A percentile compares a stretch with the other conserved stretches of the same genome.
Evolutionary conservation across 2,888 invertebrate species (phyloP).

Genomic region (Drosophila nr. medialis): DNA sequence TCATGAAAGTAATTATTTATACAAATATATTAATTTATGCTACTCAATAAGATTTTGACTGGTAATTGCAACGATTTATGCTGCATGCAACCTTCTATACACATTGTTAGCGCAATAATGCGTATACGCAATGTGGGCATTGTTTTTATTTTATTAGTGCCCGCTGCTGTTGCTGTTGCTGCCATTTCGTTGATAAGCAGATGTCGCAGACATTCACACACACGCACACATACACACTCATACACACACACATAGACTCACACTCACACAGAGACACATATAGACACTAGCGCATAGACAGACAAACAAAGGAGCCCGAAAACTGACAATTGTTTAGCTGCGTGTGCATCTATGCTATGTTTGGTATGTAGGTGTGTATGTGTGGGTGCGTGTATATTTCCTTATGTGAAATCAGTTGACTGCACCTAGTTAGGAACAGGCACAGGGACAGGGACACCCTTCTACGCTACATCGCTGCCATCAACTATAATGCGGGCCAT

Average conservation of each 20-base stretch:
- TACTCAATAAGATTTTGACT: constrained; percentile 3
- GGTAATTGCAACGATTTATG: constrained; percentile 27
- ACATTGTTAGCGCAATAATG: constrained; percentile 26
- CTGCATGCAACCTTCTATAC: constrained; percentile 8
- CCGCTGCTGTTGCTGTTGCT: constrained; percentile 51
- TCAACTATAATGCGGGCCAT: constrained; percentile 71
- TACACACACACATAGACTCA: constrained; percentile 8
- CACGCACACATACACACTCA: constrained; percentile 11
- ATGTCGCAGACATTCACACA: constrained; percentile 25
- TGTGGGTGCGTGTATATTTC: constrained; percentile 33
- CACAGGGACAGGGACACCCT: neutral
- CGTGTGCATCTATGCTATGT: constrained; percentile 21
- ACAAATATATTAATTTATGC: constrained; percentile 2
- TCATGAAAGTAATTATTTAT: neutral
- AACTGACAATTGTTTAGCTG: constrained; percentile 67
- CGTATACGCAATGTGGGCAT: constrained; percentile 60
- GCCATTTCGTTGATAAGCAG: constrained; percentile 71
- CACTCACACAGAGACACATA: constrained; percentile 10
- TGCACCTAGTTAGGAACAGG: constrained; percentile 63
- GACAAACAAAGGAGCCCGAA: constrained; percentile 61
- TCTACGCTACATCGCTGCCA: neutral
- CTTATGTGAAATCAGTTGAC: constrained; percentile 60
- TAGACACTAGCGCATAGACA: neutral
- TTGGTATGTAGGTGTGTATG: constrained; percentile 18
- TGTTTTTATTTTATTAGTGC: constrained; percentile 41